phyloP scores from a whole-genome alignment of 2,888 invertebrate genomes.

The Melitaea athalia region DNA sequence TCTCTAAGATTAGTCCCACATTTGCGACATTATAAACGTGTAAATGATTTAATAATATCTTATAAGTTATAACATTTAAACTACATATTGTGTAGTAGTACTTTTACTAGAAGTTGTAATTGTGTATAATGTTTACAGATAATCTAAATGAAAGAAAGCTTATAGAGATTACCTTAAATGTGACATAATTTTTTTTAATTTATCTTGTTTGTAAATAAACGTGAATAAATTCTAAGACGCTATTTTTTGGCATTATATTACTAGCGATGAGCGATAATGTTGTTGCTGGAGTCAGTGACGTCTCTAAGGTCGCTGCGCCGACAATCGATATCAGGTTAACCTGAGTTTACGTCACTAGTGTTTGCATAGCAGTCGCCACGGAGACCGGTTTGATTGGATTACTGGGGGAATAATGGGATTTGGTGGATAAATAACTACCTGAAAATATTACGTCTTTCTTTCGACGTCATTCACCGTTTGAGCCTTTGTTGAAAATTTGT shows the following conservation, averaged over 20 bases:
- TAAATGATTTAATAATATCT: too few relatives aligned
- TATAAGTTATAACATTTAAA: too few relatives aligned
- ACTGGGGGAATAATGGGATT: slow-evolving; percentile 37
- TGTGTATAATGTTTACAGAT: too few relatives aligned
- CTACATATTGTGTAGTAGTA: too few relatives aligned
- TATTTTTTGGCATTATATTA: neutral
- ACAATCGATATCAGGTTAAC: slow-evolving; percentile 60
- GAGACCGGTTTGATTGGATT: slow-evolving; percentile 67
- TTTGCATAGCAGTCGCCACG: slow-evolving; percentile 71
- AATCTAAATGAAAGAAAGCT: too few relatives aligned
- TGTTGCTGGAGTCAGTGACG: slow-evolving; percentile 51
- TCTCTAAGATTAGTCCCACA: too few relatives aligned
- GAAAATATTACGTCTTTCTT: slow-evolving; percentile 17
- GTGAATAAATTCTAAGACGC: neutral
- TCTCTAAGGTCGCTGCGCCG: slow-evolving; percentile 55
- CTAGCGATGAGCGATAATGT: slow-evolving; percentile 29
- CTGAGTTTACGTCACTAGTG: slow-evolving; percentile 60
- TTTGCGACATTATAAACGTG: too few relatives aligned
- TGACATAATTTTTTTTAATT: too few relatives aligned
- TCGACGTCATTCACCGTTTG: neutral
- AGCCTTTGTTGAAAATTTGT: neutral
- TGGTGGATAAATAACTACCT: slow-evolving; percentile 34
- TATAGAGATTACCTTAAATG: too few relatives aligned
- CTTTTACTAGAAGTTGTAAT: too few relatives aligned
- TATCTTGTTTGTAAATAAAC: too few relatives aligned